Evolutionary conservation across 2,888 invertebrate species (phyloP), one percentile per base, ranked within the genome.

Genomic region (Cheilosia pagana): DNA sequence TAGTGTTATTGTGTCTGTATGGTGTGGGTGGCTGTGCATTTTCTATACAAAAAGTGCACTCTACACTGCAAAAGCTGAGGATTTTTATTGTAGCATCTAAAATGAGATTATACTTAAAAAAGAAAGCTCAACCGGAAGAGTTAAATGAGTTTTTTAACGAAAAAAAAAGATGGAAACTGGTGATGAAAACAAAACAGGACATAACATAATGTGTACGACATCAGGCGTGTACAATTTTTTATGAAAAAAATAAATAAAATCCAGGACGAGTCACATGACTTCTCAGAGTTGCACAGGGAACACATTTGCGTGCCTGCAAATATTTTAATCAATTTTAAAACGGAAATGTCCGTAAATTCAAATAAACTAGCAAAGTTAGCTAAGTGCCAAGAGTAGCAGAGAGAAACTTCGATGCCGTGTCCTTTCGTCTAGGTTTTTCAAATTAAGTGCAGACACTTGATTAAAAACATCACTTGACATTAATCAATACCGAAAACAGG

Each of bases 61-160:
- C 16, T 23, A 35, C 21, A 45, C 53, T 55, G 76, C 53, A 60
- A 53, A 62, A 72, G 78, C 55, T 63, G 25, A 39, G 62, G 59
- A 25, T 48, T 68, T 83, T 83, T 78, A 75, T 70, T 74, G 70
- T 65, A 57, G 68, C 74, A 70, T 75, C 63, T 79, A 70, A 79
- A 74, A 74, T 74, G 70, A 70, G 57, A 78, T 83, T 63, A 65
- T 53, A 67, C 50, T 19, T 19, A n/a, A 63, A 31, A 50, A 63
- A 28, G 48, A 35, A 59, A 63, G 63, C 53, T 75, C 83, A 83
- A 75, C 74, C 79, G 74, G 79, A 83, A 74, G 74, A 83, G 74
- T 79, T 70, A 83, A 83, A 83, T 83, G 78, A 79, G 79, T 83
- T 83, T 79, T 63, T 16, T 28, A 60, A 52, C 52, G 48, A 62